Conservation (phyloP, 2,113 vertebrate genomes). For the western clawed frog (Xenopus tropicalis) region DNA sequence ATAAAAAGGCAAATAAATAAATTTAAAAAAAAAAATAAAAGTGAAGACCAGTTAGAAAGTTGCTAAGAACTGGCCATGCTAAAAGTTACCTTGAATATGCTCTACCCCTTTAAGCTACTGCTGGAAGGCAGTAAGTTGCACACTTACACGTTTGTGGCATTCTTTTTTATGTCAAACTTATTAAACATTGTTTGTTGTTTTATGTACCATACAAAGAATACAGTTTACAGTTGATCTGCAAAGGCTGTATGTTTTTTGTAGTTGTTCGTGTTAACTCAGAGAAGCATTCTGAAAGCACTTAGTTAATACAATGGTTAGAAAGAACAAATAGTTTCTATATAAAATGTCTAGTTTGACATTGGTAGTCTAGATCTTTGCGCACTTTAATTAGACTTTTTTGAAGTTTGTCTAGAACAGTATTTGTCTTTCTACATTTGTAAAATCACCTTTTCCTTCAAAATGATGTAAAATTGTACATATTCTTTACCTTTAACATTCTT, state of each 20-base stretch:
- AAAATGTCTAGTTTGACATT: slow-evolving; percentile 53
- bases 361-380: slow-evolving; percentile 64
- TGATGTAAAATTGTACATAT: slow-evolving; percentile 71
- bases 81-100: no score
- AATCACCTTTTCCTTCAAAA: slow-evolving; percentile 63
- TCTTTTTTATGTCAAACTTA: slow-evolving; percentile 58
- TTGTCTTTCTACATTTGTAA: slow-evolving; percentile 58
- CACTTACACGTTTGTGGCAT: slow-evolving; percentile 65
- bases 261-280: slow-evolving; percentile 46
- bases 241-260: not conserved
- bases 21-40: not conserved
- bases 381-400: slow-evolving; percentile 60
- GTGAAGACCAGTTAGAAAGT: no score
- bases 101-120: no score
- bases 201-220: slow-evolving; percentile 53
- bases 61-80: no score
- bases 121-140: no score
- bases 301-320: slow-evolving; percentile 45
- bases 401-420: slow-evolving; percentile 54
- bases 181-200: slow-evolving; percentile 58
- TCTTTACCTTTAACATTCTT: slow-evolving; percentile 65
- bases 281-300: slow-evolving; percentile 51
- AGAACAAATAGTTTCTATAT: slow-evolving; percentile 40
- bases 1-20: no score
- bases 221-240: slow-evolving; percentile 47